Percentiles rank a stretch among this genome's conserved stretches.
Conservation (phyloP, 2,113 vertebrate genomes). For the Manacus vitellinus region DNA sequence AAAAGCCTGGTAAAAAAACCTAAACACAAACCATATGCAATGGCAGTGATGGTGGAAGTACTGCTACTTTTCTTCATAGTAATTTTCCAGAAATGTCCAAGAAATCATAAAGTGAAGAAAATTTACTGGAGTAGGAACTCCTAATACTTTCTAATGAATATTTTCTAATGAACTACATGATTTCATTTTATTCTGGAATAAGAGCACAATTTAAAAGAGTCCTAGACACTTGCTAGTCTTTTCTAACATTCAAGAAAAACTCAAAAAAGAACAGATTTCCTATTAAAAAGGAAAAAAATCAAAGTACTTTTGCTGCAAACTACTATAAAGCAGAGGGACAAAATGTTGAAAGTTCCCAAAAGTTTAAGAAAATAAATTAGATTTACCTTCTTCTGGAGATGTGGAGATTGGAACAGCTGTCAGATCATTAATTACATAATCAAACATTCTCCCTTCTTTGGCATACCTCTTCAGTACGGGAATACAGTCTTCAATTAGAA, state of each 20-base stretch:
- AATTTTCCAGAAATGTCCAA: not conserved
- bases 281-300: not conserved
- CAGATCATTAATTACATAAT: conserved; percentile 98
- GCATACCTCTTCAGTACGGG: conserved; percentile 95
- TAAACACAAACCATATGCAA: not conserved
- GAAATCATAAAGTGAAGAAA: not conserved
- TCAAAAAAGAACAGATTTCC: not conserved
- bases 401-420: conserved; percentile 96
- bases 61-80: not conserved
- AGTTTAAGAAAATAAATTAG: not conserved
- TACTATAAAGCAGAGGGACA: not conserved
- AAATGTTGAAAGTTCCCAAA: not conserved
- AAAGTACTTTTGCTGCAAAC: not conserved
- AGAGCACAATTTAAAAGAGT: not conserved
- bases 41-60: not conserved
- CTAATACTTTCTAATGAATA: not conserved
- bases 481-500: conserved; percentile 96
- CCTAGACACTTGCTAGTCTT: not conserved
- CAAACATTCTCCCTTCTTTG: conserved; percentile 92
- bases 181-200: not conserved
- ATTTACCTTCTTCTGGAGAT: conserved; percentile 92
- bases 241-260: not conserved
- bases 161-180: not conserved
- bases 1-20: not conserved
- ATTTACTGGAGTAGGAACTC: not conserved